Percentiles rank a stretch among this genome's conserved stretches.
Evolutionary conservation across 2,888 invertebrate species (phyloP).

Genomic region (Drosophila macrospina): DNA sequence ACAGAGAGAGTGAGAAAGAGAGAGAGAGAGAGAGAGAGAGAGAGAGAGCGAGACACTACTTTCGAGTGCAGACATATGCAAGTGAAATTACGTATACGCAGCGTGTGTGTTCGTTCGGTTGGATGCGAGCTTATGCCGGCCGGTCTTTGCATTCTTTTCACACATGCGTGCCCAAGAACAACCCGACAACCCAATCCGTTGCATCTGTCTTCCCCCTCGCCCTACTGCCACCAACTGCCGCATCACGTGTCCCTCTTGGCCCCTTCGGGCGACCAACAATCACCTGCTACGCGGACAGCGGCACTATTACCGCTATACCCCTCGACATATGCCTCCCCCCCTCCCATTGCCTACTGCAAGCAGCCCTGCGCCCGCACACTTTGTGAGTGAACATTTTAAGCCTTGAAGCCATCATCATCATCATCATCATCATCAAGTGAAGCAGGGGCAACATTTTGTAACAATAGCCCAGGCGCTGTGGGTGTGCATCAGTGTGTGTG

Average conservation of each 20-base stretch:
- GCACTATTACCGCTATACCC: conserved; percentile 13
- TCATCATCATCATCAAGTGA: conserved; percentile 26
- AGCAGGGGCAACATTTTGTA: conserved; percentile 62
- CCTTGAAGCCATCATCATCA: conserved; percentile 69
- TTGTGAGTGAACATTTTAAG: conserved; percentile 70
- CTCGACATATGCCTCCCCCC: not conserved
- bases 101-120: conserved; percentile 20
- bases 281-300: conserved; percentile 22
- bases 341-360: not conserved
- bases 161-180: conserved; percentile 74
- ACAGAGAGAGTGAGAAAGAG: not conserved
- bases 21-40: not conserved
- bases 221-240: too few species aligned
- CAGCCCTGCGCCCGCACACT: conserved; percentile 1
- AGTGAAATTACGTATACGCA: conserved; percentile 74
- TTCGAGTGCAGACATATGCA: conserved; percentile 65
- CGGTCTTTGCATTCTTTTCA: conserved; percentile 68
- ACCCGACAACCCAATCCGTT: conserved; percentile 31
- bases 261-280: conserved; percentile 5
- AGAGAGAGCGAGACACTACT: conserved; percentile 6
- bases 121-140: conserved; percentile 30
- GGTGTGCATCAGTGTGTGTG: conserved; percentile 15
- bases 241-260: not conserved
- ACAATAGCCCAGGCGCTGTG: conserved; percentile 56
- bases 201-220: conserved; percentile 25